Conservation (phyloP, 1,140 invertebrate species). For the Drosophila ananassae region DNA sequence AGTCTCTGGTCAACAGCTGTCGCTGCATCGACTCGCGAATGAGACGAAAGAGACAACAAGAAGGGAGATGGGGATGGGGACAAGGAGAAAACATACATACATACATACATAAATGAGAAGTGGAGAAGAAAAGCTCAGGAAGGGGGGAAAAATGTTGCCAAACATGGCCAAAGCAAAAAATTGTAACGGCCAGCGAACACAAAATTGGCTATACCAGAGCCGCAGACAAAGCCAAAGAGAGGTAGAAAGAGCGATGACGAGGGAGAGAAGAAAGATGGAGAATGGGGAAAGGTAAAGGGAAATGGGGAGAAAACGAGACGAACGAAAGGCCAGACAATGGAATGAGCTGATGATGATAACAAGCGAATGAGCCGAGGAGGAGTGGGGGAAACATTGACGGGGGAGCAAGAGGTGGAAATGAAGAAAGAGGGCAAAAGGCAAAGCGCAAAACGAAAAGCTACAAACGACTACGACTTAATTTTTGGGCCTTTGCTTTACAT, state of each 20-base stretch:
- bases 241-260: slow-evolving; percentile 3
- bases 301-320: slow-evolving; percentile 19
- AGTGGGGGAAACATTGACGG: slow-evolving; percentile 10
- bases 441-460: slow-evolving; percentile 41
- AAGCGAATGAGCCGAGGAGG: slow-evolving; percentile 22
- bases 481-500: slow-evolving; percentile 68
- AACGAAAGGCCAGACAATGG: slow-evolving; percentile 42
- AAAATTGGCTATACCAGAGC: slow-evolving; percentile 54
- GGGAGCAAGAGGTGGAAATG: slow-evolving; percentile 24
- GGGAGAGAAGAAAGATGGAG: slow-evolving; percentile 4
- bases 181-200: slow-evolving; percentile 59
- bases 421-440: slow-evolving; percentile 22
- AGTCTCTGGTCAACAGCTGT: slow-evolving; percentile 3
- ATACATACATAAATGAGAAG: slow-evolving; percentile 15
- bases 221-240: not conserved
- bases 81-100: not conserved
- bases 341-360: slow-evolving; percentile 68
- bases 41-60: not conserved
- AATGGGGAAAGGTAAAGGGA: not conserved
- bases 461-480: slow-evolving; percentile 66
- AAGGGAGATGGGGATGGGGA: not conserved
- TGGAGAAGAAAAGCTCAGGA: slow-evolving; percentile 12
- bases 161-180: slow-evolving; percentile 60
- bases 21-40: slow-evolving; percentile 2
- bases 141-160: slow-evolving; percentile 45